phyloP scores from a whole-genome alignment of 1,140 invertebrate genomes.

The Philotrypesis tridentata region DNA sequence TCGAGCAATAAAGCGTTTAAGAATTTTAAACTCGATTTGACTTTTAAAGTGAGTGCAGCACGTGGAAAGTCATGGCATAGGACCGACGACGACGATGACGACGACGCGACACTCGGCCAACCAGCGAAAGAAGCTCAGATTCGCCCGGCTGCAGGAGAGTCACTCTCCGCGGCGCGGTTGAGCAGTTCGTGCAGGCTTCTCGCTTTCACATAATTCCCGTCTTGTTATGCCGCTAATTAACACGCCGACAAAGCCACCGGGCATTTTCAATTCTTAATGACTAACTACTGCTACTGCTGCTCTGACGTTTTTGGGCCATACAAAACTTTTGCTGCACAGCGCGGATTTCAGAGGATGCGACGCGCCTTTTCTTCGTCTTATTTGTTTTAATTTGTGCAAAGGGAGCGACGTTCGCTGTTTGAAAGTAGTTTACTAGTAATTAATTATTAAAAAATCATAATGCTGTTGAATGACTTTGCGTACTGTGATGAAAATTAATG shows the following conservation, averaged over 20 bases:
- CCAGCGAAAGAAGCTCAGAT: not conserved
- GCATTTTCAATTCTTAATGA: not conserved
- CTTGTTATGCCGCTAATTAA: slow-evolving; percentile 19
- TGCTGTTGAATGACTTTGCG: too few relatives aligned
- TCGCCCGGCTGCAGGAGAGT: not conserved
- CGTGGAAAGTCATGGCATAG: not conserved
- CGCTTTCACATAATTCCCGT: slow-evolving; percentile 22
- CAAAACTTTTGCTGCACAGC: not conserved
- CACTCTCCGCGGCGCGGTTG: not conserved
- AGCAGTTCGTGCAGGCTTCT: not conserved
- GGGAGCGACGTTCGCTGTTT: too few relatives aligned
- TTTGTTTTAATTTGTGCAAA: not conserved
- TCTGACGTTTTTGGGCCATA: not conserved
- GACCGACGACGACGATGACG: not conserved
- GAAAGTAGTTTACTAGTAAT: too few relatives aligned
- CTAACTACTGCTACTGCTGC: not conserved
- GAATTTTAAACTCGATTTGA: slow-evolving; percentile 57
- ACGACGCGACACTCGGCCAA: not conserved
- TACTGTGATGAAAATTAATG: too few relatives aligned
- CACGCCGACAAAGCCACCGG: not conserved
- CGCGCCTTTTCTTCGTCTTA: not conserved
- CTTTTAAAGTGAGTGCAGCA: slow-evolving; percentile 53
- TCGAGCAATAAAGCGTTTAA: slow-evolving; percentile 53
- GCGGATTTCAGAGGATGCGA: not conserved
- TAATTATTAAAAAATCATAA: too few relatives aligned